Evolutionary conservation across 2,797 vertebrate species (phyloP).

Genomic region (Poeciliopsis turneri): DNA sequence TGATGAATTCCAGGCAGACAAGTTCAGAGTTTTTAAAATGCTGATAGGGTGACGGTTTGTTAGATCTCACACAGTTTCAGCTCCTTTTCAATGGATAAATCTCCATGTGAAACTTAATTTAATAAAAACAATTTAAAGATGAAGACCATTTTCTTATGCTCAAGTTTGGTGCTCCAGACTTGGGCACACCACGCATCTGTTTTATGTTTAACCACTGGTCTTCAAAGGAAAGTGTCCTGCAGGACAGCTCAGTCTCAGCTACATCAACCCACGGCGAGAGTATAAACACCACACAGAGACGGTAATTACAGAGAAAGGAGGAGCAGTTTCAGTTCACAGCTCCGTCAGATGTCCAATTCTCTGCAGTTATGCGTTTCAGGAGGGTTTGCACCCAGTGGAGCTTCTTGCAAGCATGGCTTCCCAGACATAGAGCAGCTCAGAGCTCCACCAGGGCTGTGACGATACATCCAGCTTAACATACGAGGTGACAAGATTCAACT

Average conservation of each 20-base stretch:
- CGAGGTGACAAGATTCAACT: not conserved
- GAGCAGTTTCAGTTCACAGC: constrained; percentile 38
- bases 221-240: constrained; percentile 38
- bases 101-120: not conserved
- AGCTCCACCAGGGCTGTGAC: not conserved
- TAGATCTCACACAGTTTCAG: not conserved
- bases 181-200: not conserved
- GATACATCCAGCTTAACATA: not conserved
- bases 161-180: not conserved
- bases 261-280: constrained; percentile 23
- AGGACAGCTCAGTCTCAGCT: constrained; percentile 13
- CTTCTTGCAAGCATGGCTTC: not conserved
- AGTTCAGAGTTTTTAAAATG: not conserved
- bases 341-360: constrained; percentile 16
- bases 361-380: constrained; percentile 26
- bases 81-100: not conserved
- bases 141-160: not conserved
- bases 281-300: constrained; percentile 38
- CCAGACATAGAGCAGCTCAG: not conserved
- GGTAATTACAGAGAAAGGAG: constrained; percentile 52
- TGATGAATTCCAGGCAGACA: not conserved
- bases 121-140: not conserved
- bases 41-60: not conserved
- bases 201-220: constrained; percentile 33
- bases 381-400: constrained; percentile 12